Percentiles rank a stretch among this genome's conserved stretches.
phyloP scores from a whole-genome alignment of 2,888 invertebrate genomes.

The Tachina lurida region DNA sequence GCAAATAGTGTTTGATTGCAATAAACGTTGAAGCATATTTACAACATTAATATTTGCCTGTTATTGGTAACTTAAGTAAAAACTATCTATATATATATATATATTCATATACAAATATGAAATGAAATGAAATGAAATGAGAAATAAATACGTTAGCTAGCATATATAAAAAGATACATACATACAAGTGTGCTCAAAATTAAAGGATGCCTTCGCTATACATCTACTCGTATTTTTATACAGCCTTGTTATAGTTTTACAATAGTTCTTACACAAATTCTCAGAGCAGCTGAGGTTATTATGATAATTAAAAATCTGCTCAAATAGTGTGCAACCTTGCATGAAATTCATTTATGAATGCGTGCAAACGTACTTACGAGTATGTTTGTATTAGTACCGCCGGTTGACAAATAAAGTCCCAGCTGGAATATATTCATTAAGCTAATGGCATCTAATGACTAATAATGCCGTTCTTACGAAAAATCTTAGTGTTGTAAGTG shows the following conservation, averaged over 20 bases:
- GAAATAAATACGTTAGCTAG: too few relatives aligned
- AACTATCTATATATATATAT: too few relatives aligned
- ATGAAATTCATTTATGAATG: slow-evolving; percentile 3
- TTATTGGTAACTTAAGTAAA: too few relatives aligned
- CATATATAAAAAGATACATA: neutral
- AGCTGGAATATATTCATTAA: slow-evolving; percentile 61
- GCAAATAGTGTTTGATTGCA: too few relatives aligned
- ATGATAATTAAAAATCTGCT: slow-evolving; percentile 64
- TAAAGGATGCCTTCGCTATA: neutral
- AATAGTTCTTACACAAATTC: slow-evolving; percentile 30
- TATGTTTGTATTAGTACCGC: neutral
- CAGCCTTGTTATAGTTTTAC: neutral
- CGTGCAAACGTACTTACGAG: slow-evolving; percentile 2
- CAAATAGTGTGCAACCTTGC: slow-evolving; percentile 31
- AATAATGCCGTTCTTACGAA: slow-evolving; percentile 39
- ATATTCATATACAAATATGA: too few relatives aligned
- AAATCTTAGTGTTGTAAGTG: neutral
- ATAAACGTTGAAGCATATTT: too few relatives aligned
- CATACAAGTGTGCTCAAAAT: neutral
- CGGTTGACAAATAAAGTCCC: slow-evolving; percentile 53
- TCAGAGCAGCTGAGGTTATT: slow-evolving; percentile 62
- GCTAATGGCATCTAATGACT: slow-evolving; percentile 69
- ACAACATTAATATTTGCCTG: too few relatives aligned
- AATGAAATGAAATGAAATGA: too few relatives aligned
- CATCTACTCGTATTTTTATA: neutral